A percentile compares a stretch with the other conserved stretches of the same genome.
Conservation (phyloP, 2,797 vertebrate genomes). For the Spinibarbus caldwelli region DNA sequence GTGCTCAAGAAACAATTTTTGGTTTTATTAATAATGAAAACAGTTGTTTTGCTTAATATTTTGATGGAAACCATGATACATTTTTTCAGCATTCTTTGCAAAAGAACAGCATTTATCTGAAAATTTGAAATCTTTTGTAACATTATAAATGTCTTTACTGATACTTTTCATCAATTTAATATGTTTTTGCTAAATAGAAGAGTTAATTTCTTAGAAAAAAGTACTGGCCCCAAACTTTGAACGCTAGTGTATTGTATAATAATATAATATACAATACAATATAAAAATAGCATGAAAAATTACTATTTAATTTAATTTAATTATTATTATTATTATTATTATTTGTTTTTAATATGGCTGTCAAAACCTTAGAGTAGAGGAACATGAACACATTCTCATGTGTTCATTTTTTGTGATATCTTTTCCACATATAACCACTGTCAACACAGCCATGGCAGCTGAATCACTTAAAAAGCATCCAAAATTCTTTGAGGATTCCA, state of each 20-base stretch:
- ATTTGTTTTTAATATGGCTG: not conserved
- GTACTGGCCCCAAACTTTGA: not conserved
- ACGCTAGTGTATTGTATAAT: not conserved
- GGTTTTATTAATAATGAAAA: not conserved
- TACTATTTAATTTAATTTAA: no score
- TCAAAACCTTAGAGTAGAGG: not conserved
- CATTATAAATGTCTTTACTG: not conserved
- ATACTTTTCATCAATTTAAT: not conserved
- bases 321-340: no score
- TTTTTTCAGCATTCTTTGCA: not conserved
- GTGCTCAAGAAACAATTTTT: not conserved
- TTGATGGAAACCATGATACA: not conserved
- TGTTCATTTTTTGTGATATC: not conserved
- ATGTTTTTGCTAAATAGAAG: not conserved
- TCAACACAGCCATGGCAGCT: not conserved
- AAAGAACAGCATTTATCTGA: not conserved
- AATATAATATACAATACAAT: not conserved
- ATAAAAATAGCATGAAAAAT: not conserved
- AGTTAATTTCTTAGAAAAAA: not conserved
- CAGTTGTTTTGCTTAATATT: not conserved
- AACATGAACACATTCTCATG: not conserved
- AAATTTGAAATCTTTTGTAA: not conserved
- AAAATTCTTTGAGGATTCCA: not conserved
- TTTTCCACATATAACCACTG: conserved; percentile 49
- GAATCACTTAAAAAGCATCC: not conserved